Percentiles rank a stretch among this genome's conserved stretches.
These are phyloP conservation scores for Melinopterus prodromus DNA, from an alignment of 2,888 invertebrate genomes.

Conservation along the genomic window DNA sequence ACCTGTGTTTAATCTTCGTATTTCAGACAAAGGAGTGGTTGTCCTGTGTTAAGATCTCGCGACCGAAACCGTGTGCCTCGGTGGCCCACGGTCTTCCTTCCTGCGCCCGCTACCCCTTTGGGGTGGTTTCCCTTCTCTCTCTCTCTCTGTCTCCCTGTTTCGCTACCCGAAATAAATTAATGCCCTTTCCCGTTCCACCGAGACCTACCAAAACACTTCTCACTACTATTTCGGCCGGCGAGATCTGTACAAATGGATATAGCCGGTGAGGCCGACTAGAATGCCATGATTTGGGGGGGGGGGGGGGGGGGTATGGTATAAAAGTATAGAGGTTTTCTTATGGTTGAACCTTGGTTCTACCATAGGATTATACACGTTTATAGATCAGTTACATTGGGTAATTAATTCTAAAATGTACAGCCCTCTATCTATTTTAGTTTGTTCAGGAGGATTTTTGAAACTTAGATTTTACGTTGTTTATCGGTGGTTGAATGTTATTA, in stretches of 20 bases:
- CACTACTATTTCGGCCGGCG: not conserved
- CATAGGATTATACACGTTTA: too few relatives aligned
- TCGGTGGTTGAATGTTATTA: too few relatives aligned
- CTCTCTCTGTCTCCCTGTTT: not conserved
- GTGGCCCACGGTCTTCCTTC: conserved; percentile 11
- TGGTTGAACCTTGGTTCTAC: not conserved
- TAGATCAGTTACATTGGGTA: too few relatives aligned
- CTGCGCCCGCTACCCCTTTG: not conserved
- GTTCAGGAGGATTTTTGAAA: too few relatives aligned
- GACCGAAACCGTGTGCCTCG: conserved; percentile 32
- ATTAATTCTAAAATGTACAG: too few relatives aligned
- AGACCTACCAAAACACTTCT: conserved; percentile 17
- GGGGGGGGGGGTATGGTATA: not conserved
- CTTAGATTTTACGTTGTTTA: too few relatives aligned
- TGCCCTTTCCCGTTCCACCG: conserved; percentile 31
- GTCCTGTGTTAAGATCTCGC: conserved; percentile 37
- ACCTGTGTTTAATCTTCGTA: conserved; percentile 42
- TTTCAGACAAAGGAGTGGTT: conserved; percentile 38
- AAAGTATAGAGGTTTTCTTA: not conserved
- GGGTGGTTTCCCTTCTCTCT: not conserved
- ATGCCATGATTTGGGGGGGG: not conserved
- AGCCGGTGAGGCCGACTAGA: not conserved
- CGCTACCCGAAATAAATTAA: conserved; percentile 31
- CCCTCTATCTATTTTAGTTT: too few relatives aligned
- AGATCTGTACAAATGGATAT: not conserved